Evolutionary conservation across 2,797 vertebrate species (phyloP), one percentile per base, ranked within the genome.

Genomic region (Melanotaenia nigrans): DNA sequence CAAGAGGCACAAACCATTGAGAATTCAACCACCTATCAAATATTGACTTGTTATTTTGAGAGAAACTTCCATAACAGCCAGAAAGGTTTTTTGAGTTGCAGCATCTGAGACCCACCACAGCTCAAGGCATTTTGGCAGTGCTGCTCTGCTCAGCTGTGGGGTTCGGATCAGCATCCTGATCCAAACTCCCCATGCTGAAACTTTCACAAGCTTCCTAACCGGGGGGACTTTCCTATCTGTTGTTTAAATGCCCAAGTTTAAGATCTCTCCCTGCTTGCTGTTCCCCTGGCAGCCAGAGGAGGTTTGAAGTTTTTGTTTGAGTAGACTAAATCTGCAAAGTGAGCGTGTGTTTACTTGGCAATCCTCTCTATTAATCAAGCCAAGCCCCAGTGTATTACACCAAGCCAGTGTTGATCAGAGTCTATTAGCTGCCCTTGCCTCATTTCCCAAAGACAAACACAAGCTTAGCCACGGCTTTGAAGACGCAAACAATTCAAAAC

Each of bases 401-500:
- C 70, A 30, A 69, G 57, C 78, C 38, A 9, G 38, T 58, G 78
- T 69, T 76, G 82, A 89, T 89, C 85, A 58, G 80, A 78, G 85
- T 81, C 78, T 85, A 84, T 87, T 85, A 87, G 69, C 77, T 74
- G 73, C 66, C 70, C 75, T 81, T 71, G 83, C 85, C 81, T 84
- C 86, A 83, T 91, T 90, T 86, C 86, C 81, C 79, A 81, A 84
- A 88, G 78, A 84, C 84, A 88, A 92, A 92, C 83, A 82, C 7
- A 1, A 62, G 87, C 81, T 80, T 64, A 84, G 76, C 83, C 70
- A 32, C 10, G 2, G 67, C 82, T 87, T 82, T 85, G 69, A 90
- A 78, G 72, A 77, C 14, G 14, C 70, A 78, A 84, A 84, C 86
- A 86, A 85, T 90, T 90, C 47, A 85, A 69, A 87, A 84, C 47